Evolutionary conservation across 2,797 vertebrate species (phyloP), one percentile per base, ranked within the genome.

Genomic region (Oophaga sylvatica): DNA sequence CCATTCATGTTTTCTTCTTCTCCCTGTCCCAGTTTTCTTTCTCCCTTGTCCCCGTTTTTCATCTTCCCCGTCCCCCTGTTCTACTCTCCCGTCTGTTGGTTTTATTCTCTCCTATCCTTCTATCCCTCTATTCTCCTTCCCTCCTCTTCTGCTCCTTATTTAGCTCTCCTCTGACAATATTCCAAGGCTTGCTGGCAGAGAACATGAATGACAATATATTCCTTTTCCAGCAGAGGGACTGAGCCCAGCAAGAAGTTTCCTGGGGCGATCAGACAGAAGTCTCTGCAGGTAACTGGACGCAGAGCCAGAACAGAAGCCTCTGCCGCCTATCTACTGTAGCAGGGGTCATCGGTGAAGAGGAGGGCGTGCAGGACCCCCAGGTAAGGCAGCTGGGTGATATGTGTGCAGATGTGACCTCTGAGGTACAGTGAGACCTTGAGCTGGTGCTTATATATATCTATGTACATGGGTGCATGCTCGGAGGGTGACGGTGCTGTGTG

Each of bases 141-240:
- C 67, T 31, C 31, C 17, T 19, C 16, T 8, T 65, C 17, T n/a
- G 16, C 80, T 62, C 70, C 71, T 45, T 84, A 31, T 78, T 79
- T 65, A 63, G 73, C 62, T 70, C 16, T 31, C 4, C 0, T 68
- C 22, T 86, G 84, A 68, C 62, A 35, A 20, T 6, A 1, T 22
- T 53, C 84, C 84, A 86, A 4, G 48, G 15, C 3, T 6, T 29
- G 22, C 59, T 73, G 63, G 77, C 17, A 1, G 35, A 56, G 62
- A n/a, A 22, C 26, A n/a, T 53, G 48, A 7, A 59, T 41, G 60
- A 68, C 65, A 56, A 79, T 48, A 1, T 31, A 17, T 63, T 35
- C 26, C 16, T 59, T 53, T 70, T 76, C 73, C 87, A 75, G 85
- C 78, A 87, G 85, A 73, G 87, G 83, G 65, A 78, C 80, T 15